phyloP scores from a whole-genome alignment of 2,888 invertebrate species.

The Amiota mariae region DNA sequence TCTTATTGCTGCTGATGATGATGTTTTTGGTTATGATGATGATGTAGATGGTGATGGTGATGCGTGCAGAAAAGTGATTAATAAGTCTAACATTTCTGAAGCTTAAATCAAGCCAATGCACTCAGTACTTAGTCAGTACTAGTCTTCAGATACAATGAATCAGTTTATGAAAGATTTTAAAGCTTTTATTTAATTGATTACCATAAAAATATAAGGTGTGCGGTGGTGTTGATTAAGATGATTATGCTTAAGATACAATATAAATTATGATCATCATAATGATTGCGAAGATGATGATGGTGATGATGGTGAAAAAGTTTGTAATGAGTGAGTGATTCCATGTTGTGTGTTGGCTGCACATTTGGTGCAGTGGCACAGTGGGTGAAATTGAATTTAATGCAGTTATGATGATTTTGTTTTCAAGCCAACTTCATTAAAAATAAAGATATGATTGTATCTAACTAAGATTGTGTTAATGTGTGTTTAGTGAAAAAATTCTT shows the following conservation, averaged over 20 bases:
- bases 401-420: constrained; percentile 68
- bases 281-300: constrained; percentile 13
- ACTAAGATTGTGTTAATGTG: no score
- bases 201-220: constrained; percentile 38
- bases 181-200: constrained; percentile 37
- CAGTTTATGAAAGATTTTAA: constrained; percentile 27
- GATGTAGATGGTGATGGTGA: constrained; percentile 30
- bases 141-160: not conserved
- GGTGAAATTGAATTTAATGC: constrained; percentile 71
- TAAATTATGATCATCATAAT: constrained; percentile 10
- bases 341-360: constrained; percentile 62
- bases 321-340: constrained; percentile 33
- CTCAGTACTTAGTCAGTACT: not conserved
- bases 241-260: constrained; percentile 20
- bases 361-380: constrained; percentile 72
- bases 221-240: not conserved
- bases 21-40: no score
- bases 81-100: constrained; percentile 27
- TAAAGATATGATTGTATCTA: not conserved
- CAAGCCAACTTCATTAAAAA: constrained; percentile 53
- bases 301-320: constrained; percentile 19
- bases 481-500: no score
- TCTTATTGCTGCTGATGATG: no score
- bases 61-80: constrained; percentile 66
- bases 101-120: constrained; percentile 1